Evolutionary conservation across 2,888 invertebrate genomes (phyloP).

Genomic region (Clivina fossor): DNA sequence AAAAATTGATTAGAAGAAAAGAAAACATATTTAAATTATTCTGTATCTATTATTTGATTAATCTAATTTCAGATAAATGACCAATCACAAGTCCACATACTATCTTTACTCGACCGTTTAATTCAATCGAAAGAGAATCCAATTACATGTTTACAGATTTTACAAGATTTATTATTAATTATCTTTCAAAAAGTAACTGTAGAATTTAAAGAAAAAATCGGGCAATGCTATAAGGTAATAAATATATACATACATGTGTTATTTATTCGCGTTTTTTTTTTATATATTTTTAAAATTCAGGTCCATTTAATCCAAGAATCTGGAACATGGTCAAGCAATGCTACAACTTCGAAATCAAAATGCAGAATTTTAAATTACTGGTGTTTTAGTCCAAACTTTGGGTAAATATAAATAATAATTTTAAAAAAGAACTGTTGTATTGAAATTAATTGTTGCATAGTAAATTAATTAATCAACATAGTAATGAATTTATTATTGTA

Average conservation of each 20-base stretch:
- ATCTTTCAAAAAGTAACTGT: conserved; percentile 65
- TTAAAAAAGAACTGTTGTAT: too few species aligned
- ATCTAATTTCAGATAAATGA: conserved; percentile 64
- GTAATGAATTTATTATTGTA: too few species aligned
- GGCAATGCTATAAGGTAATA: conserved; percentile 75
- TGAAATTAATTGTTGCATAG: too few species aligned
- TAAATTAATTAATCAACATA: too few species aligned
- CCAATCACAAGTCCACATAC: conserved; percentile 64
- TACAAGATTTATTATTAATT: conserved; percentile 73
- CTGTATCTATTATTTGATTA: too few species aligned
- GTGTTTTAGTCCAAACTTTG: conserved; percentile 97
- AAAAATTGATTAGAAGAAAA: too few species aligned
- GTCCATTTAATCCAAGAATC: conserved; percentile 49
- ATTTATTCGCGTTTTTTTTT: conserved; percentile 9
- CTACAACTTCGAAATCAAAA: conserved; percentile 52
- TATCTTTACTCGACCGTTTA: conserved; percentile 73
- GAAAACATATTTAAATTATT: too few species aligned
- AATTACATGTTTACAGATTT: conserved; percentile 75
- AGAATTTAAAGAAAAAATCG: conserved; percentile 65
- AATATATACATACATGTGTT: too few species aligned
- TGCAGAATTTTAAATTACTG: conserved; percentile 85
- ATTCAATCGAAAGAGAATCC: conserved; percentile 67
- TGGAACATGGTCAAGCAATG: conserved; percentile 63
- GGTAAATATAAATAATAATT: too few species aligned
- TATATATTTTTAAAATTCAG: conserved; percentile 40